A percentile compares a stretch with the other conserved stretches of the same genome.
These are phyloP conservation scores for Clupea harengus DNA, from an alignment of 2,113 vertebrate genomes.

Conservation along the genomic window DNA sequence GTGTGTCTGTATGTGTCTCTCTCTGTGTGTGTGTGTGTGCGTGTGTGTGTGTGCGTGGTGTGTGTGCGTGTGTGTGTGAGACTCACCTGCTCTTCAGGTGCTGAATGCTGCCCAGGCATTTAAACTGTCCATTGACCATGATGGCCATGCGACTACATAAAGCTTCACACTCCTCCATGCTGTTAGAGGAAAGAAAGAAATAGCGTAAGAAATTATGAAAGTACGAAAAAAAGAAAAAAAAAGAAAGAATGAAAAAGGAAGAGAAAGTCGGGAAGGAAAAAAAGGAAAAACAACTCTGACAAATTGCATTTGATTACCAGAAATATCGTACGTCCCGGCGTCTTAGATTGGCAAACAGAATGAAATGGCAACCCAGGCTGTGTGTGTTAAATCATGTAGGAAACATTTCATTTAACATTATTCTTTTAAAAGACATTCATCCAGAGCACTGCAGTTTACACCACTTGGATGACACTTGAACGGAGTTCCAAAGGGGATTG, in stretches of 20 bases:
- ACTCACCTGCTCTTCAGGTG: slow-evolving; percentile 75
- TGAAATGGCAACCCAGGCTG: not conserved
- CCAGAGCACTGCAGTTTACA: not conserved
- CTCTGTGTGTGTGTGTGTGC: slow-evolving; percentile 35
- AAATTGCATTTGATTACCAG: not conserved
- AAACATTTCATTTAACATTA: not conserved
- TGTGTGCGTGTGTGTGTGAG: not conserved
- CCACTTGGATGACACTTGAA: not conserved
- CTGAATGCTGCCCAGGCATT: slow-evolving; percentile 92
- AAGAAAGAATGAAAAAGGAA: not conserved
- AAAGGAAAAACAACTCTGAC: not conserved
- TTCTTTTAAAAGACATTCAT: slow-evolving; percentile 3
- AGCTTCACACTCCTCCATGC: slow-evolving; percentile 73
- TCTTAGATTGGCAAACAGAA: not conserved
- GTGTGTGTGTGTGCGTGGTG: slow-evolving; percentile 21
- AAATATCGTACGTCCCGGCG: not conserved
- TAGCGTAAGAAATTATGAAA: not conserved
- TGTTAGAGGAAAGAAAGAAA: slow-evolving; percentile 30
- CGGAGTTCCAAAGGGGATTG: not conserved
- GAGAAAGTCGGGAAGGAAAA: not conserved
- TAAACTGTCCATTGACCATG: slow-evolving; percentile 90
- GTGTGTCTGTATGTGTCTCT: not conserved
- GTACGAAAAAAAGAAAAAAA: not conserved
- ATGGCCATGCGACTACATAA: slow-evolving; percentile 89
- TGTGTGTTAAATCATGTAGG: not conserved